phyloP scores from a whole-genome alignment of 2,113 vertebrate genomes.

The Seriola dumerili region DNA sequence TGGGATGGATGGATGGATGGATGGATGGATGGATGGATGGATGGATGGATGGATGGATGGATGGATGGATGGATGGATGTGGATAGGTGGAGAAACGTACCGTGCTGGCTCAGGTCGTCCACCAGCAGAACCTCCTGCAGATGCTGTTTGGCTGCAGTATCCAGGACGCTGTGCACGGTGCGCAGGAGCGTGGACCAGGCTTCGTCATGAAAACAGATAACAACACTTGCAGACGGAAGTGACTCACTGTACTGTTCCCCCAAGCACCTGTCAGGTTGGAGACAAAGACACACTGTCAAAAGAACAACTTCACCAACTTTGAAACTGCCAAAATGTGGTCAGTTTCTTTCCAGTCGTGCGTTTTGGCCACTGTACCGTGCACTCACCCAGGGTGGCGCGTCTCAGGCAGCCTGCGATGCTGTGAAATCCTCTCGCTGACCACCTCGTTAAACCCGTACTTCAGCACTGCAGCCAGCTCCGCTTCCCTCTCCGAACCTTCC shows the following conservation, averaged over 20 bases:
- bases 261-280: slow-evolving; percentile 83
- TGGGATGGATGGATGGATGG: slow-evolving; percentile 28
- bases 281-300: not conserved
- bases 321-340: not conserved
- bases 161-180: slow-evolving; percentile 89
- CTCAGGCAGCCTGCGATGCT: slow-evolving; percentile 86
- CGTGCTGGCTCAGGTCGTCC: slow-evolving; percentile 90
- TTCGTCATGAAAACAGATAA: slow-evolving; percentile 91
- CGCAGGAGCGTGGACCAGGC: slow-evolving; percentile 90
- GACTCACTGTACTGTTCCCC: slow-evolving; percentile 79
- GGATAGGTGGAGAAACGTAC: slow-evolving; percentile 63
- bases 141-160: slow-evolving; percentile 82
- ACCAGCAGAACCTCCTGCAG: slow-evolving; percentile 91
- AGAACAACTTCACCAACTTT: not conserved
- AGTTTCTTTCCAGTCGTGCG: not conserved
- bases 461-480: slow-evolving; percentile 65
- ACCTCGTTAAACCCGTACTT: slow-evolving; percentile 81
- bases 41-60: slow-evolving; percentile 35
- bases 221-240: slow-evolving; percentile 88
- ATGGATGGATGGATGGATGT: slow-evolving; percentile 30
- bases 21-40: slow-evolving; percentile 1
- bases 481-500: slow-evolving; percentile 39
- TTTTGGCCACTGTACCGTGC: slow-evolving; percentile 13
- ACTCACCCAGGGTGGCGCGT: slow-evolving; percentile 90
- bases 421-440: slow-evolving; percentile 80